Conservation (phyloP, 2,113 vertebrate genomes). For the Ceyx melanurus region DNA sequence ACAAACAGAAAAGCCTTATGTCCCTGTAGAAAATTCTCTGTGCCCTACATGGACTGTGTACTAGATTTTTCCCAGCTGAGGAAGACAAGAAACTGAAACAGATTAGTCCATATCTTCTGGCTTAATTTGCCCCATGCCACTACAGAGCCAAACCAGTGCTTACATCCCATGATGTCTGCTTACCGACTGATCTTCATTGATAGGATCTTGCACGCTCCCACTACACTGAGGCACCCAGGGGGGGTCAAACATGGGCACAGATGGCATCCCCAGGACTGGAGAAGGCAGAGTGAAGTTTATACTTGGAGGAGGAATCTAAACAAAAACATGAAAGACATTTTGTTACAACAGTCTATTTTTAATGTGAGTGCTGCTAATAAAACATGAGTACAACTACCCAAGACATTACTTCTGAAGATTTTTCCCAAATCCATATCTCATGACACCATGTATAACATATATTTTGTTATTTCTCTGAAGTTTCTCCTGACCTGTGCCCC, state of each 20-base stretch:
- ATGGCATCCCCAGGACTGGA: slow-evolving; percentile 97
- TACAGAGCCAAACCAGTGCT: not conserved
- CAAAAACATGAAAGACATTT: not conserved
- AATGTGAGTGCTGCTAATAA: not conserved
- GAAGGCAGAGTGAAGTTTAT: slow-evolving; percentile 99
- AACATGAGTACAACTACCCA: not conserved
- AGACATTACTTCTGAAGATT: not conserved
- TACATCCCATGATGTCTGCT: slow-evolving; percentile 53
- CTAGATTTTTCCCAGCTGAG: not conserved
- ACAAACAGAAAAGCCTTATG: not conserved
- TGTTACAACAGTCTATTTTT: not conserved
- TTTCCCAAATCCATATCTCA: not conserved
- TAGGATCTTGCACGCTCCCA: slow-evolving; percentile 95
- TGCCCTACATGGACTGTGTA: not conserved
- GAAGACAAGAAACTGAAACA: not conserved
- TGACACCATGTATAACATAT: not conserved
- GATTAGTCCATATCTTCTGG: not conserved
- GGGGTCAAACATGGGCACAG: slow-evolving; percentile 97
- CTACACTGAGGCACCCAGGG: slow-evolving; percentile 98
- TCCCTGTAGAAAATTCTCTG: not conserved
- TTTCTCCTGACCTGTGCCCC: not conserved
- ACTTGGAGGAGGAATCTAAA: slow-evolving; percentile 95
- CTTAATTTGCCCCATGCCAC: not conserved
- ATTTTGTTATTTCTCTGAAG: not conserved
- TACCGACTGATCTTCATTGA: slow-evolving; percentile 98